A percentile compares a stretch with the other conserved stretches of the same genome.
Evolutionary conservation across 2,113 vertebrate genomes (phyloP).

Genomic region (Rhabdomys dilectus): DNA sequence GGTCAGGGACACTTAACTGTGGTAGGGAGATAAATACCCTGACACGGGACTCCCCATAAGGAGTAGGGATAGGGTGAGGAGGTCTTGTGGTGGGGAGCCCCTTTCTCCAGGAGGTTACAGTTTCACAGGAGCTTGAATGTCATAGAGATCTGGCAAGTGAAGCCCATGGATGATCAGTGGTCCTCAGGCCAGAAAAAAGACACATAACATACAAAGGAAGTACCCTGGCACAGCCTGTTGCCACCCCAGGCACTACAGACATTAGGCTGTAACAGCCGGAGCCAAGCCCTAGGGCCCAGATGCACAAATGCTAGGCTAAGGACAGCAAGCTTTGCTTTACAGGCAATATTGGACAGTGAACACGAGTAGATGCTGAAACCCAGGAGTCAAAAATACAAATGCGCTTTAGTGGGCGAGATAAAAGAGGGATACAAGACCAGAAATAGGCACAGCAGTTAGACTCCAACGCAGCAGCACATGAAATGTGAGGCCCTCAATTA

Average conservation of each 20-base stretch:
- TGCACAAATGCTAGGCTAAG: neutral
- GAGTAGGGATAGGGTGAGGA: neutral
- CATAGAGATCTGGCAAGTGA: neutral
- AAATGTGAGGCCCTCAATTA: neutral
- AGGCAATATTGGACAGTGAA: neutral
- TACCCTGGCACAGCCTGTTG: neutral
- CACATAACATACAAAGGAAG: neutral
- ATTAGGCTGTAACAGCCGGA: neutral
- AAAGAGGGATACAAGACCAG: conserved; percentile 7
- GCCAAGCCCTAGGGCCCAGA: neutral
- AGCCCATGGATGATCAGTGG: conserved; percentile 8
- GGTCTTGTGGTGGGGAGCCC: neutral
- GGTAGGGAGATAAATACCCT: neutral
- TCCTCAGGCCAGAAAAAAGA: neutral
- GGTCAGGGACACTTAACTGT: neutral
- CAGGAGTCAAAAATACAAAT: conserved; percentile 39
- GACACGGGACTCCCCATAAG: neutral
- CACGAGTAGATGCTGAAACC: neutral
- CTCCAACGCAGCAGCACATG: neutral
- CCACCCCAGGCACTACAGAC: neutral
- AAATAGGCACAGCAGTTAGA: conserved; percentile 37
- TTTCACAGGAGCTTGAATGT: neutral
- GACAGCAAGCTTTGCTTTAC: neutral
- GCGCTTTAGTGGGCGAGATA: conserved; percentile 24
- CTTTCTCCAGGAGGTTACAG: neutral